Evolutionary conservation across 2,797 vertebrate species (phyloP), one percentile per base, ranked within the genome.

Genomic region (Pseudochirops cupreus): DNA sequence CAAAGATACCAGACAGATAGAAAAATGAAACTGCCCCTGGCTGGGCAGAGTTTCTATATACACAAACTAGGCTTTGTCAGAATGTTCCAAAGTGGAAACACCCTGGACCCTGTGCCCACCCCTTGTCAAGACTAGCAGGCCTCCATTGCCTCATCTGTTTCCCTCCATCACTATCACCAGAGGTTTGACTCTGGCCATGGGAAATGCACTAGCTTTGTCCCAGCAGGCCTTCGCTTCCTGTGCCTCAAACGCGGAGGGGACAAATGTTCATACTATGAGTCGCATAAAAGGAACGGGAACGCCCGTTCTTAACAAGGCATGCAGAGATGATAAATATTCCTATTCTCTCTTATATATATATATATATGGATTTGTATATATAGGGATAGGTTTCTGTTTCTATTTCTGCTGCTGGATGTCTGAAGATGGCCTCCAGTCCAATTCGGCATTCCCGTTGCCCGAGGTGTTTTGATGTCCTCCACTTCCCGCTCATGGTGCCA

Each of bases 261-360:
- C n/a, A 95, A 97, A 54, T 95, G 98, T 98, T 98, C 98, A 92
- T 97, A 95, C 97, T 56, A 95, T 97, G 95, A 98, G 95, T 97
- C 98, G 98, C 97, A 96, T 98, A 98, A 98, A 97, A 98, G 98
- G 98, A 98, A 98, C 96, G 98, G 96, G 98, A 98, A 98, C 96
- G 97, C 39, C 67, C 91, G 97, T 98, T 98, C 98, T 98, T 96
- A 24, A 98, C 98, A 98, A 98, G 98, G 98, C 98, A 98, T 98
- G 98, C 98, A 98, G 97, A 96, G 98, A 97, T 96, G 95, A 94
- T 82, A 67, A 97, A 98, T 97, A 97, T 97, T 97, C 96, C 74
- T 97, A 92, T 97, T 97, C 97, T 97, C 95, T 95, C n/a, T 54
- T 55, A 31, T 96, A 46, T 93, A n/a, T 74, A 53, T 74, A 53